Base-by-base conservation (phyloP, 2,888 invertebrate genomes). In the Spodoptera picta region DNA sequence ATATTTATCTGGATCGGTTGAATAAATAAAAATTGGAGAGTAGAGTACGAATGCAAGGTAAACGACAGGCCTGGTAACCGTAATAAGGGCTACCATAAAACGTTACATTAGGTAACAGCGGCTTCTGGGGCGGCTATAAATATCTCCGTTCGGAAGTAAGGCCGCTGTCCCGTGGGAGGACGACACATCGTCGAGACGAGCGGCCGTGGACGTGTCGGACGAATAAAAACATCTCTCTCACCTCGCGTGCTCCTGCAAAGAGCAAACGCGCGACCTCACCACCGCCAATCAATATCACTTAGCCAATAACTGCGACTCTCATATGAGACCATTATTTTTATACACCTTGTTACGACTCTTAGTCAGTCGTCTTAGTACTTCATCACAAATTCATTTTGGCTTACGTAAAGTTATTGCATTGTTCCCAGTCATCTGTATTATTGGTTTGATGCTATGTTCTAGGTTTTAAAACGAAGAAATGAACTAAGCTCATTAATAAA, bases 71-170 rank as follows among this genome's bases (percentile, higher is more conserved):
- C 86, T 85, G 87, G 89, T 86, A 87, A 88, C 90, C 92, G 93
- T 93, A 94, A 94, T 94, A 94, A 94, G 94, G 92, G 91, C 89
- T 82, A 92, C 92, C 94, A 93, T 94, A 94, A 94, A 94, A 93
- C 87, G 94, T 93, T 90, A 93, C 93, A 93, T 94, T 93, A 94
- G 93, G 93, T 93, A 93, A 92, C 90, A 91, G 93, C 91, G 91
- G 93, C 92, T 93, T 92, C 92, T 92, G 92, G 92, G 92, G 89
- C 92, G 90, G 92, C 93, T 91, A 94, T 94, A 94, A 94, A 94
- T 94, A 94, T 94, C 91, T 92, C 90, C 90, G 91, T 93, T 93
- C 89, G 93, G 89, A 93, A 93, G 93, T 94, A 92, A 91, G 93
- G 93, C 87, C 87, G 86, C 88, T 83, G 92, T 93, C 93, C 93